phyloP scores from a whole-genome alignment of 2,113 vertebrate species.

The Antigone vipio region DNA sequence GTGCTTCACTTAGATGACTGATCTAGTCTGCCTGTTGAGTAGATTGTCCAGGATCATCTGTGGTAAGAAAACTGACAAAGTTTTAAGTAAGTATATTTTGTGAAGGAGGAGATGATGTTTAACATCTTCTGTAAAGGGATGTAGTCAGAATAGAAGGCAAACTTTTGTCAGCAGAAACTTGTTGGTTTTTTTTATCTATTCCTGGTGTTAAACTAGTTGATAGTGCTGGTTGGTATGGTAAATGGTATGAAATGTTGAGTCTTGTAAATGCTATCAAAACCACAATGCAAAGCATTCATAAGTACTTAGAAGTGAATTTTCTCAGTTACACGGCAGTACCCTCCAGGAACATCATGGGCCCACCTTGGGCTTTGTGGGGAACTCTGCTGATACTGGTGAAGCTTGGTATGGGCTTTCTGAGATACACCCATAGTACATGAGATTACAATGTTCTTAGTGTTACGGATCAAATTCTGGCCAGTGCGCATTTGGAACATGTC shows the following conservation, averaged over 20 bases:
- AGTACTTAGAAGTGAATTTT: neutral
- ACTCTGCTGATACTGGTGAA: fast-evolving
- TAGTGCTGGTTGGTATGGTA: neutral
- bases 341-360: neutral
- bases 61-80: neutral
- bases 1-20: neutral
- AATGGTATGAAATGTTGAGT: neutral
- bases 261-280: neutral
- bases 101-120: neutral
- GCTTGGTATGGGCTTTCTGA: neutral
- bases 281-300: neutral
- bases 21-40: neutral
- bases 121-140: neutral
- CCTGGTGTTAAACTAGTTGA: neutral
- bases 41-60: neutral
- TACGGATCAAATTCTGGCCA: neutral
- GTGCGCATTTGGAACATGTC: neutral
- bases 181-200: neutral
- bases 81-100: neutral
- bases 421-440: neutral
- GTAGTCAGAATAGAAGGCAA: neutral
- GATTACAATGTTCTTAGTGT: neutral
- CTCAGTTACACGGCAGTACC: neutral
- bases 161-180: neutral
- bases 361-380: neutral